These are phyloP conservation scores for Drosophila barbarae DNA, from an alignment of 2,888 invertebrate species.

Conservation along the genomic window DNA sequence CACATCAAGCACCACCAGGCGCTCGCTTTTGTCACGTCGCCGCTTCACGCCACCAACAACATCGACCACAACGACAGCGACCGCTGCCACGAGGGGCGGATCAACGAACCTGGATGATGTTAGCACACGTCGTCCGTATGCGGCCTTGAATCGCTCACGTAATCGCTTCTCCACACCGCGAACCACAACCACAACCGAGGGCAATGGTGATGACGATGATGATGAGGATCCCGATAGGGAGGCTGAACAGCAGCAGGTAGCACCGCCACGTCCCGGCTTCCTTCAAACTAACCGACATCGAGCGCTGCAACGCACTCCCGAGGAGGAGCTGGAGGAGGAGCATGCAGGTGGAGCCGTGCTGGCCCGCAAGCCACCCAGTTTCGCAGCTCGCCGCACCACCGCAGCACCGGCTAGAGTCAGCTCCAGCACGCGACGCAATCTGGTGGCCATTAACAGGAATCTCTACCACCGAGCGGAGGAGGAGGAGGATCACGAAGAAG, in stretches of 20 bases:
- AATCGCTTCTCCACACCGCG: constrained; percentile 36
- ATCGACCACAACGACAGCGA: background rate
- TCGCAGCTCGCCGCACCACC: constrained; percentile 36
- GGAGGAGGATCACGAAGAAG: constrained; percentile 15
- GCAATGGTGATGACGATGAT: constrained; percentile 18
- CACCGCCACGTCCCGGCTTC: constrained; percentile 42
- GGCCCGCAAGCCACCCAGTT: constrained; percentile 15
- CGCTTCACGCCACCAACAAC: constrained; percentile 25
- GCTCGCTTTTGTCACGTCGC: constrained; percentile 27
- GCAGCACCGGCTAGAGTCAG: constrained; percentile 30
- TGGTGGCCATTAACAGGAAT: constrained; percentile 51
- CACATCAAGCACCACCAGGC: constrained; percentile 15
- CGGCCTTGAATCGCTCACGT: constrained; percentile 49
- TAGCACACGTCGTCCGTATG: constrained; percentile 52
- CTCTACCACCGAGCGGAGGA: constrained; percentile 41
- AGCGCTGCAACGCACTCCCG: constrained; percentile 28
- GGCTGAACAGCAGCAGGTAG: constrained; percentile 9
- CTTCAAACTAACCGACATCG: constrained; percentile 64
- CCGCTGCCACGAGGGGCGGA: constrained; percentile 4
- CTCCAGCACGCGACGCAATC: constrained; percentile 44
- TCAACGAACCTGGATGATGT: constrained; percentile 31
- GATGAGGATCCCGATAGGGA: constrained; percentile 12
- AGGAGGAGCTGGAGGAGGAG: background rate
- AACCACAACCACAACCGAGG: constrained; percentile 21
- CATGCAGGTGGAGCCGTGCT: background rate